Percentiles rank a stretch among this genome's conserved stretches.
Conservation (phyloP, 2,797 vertebrate genomes). For the Labeo calbasu region DNA sequence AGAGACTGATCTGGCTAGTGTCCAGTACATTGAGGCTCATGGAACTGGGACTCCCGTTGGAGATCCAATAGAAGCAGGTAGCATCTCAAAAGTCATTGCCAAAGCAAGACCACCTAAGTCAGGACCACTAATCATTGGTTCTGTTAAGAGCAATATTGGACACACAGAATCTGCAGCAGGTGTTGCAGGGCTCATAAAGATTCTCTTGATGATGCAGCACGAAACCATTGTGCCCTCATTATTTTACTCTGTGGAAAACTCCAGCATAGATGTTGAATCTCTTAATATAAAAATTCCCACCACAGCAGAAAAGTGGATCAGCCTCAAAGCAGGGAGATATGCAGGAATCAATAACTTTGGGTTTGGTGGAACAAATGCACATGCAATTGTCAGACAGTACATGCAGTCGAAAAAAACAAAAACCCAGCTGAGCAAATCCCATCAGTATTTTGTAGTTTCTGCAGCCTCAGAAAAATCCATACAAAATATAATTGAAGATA, state of each 20-base stretch:
- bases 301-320: slow-evolving; percentile 77
- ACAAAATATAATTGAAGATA: slow-evolving; percentile 74
- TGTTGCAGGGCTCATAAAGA: slow-evolving; percentile 86
- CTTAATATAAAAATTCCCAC: slow-evolving; percentile 79
- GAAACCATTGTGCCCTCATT: slow-evolving; percentile 84
- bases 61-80: slow-evolving; percentile 81
- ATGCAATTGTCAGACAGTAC: slow-evolving; percentile 80
- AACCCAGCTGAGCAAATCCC: slow-evolving; percentile 58
- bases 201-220: slow-evolving; percentile 89
- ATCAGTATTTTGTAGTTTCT: slow-evolving; percentile 80
- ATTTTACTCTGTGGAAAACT: slow-evolving; percentile 76
- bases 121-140: slow-evolving; percentile 78
- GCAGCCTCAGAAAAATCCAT: slow-evolving; percentile 82
- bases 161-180: slow-evolving; percentile 88
- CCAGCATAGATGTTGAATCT: slow-evolving; percentile 75
- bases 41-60: slow-evolving; percentile 86
- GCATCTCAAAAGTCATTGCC: slow-evolving; percentile 79
- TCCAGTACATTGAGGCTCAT: slow-evolving; percentile 88
- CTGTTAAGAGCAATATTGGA: slow-evolving; percentile 90
- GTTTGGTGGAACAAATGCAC: slow-evolving; percentile 89
- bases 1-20: slow-evolving; percentile 69
- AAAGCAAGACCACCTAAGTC: slow-evolving; percentile 70
- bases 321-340: slow-evolving; percentile 64
- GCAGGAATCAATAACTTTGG: slow-evolving; percentile 89
- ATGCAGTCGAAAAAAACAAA: slow-evolving; percentile 60